Evolutionary conservation across 2,797 vertebrate species (phyloP).

Genomic region (Enteromius treurensis): DNA sequence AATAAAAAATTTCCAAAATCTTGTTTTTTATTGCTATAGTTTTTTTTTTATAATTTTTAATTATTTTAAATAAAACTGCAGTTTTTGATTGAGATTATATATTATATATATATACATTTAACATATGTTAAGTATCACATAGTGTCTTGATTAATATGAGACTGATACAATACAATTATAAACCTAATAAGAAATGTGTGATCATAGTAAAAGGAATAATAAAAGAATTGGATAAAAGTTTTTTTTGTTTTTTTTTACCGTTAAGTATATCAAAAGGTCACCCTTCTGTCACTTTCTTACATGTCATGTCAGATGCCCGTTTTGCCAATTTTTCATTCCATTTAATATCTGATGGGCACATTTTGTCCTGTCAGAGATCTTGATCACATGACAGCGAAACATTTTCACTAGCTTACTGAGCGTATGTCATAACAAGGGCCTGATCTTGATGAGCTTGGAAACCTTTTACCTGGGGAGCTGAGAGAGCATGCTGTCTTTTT

Average conservation of each 20-base stretch:
- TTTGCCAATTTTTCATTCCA: slow-evolving; percentile 12
- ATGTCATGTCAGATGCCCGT: slow-evolving; percentile 20
- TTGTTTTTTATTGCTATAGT: too few species aligned
- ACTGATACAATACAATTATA: neutral
- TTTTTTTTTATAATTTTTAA: too few species aligned
- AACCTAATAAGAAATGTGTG: neutral
- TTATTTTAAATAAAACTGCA: too few species aligned
- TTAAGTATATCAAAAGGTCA: slow-evolving; percentile 1
- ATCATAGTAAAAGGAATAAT: too few species aligned
- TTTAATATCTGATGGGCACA: slow-evolving; percentile 25
- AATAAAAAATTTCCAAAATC: too few species aligned
- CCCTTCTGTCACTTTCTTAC: slow-evolving; percentile 10
- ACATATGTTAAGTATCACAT: neutral
- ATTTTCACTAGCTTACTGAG: slow-evolving; percentile 39
- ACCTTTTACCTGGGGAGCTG: slow-evolving; percentile 50
- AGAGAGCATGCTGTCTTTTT: slow-evolving; percentile 49
- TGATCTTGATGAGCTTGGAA: slow-evolving; percentile 48
- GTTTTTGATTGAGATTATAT: too few species aligned
- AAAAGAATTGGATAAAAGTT: neutral
- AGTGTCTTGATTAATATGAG: neutral
- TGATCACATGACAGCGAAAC: slow-evolving; percentile 43
- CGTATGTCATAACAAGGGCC: slow-evolving; percentile 41
- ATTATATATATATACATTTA: neutral
- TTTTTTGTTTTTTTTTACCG: neutral
- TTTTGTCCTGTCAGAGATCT: slow-evolving; percentile 32